These are phyloP conservation scores for Ennomos quercinarius DNA, from an alignment of 2,888 invertebrate species.

Conservation along the genomic window DNA sequence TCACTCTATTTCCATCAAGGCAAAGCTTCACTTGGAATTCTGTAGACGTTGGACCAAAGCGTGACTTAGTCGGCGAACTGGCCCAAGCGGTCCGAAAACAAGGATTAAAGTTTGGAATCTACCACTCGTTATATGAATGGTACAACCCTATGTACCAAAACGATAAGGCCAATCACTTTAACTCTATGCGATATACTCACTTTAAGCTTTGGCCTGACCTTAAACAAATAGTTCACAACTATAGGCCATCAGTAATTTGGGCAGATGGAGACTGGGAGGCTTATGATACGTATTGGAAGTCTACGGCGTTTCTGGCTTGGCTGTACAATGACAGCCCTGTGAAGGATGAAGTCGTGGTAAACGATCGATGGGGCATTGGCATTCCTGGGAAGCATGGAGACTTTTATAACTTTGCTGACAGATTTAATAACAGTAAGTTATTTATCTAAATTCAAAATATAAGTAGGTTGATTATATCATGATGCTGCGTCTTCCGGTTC, in stretches of 20 bases:
- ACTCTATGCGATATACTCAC: conserved; percentile 87
- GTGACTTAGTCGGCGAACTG: conserved; percentile 92
- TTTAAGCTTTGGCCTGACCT: conserved; percentile 92
- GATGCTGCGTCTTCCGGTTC: no score
- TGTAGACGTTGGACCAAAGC: conserved; percentile 90
- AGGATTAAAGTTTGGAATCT: conserved; percentile 91
- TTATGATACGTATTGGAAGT: conserved; percentile 92
- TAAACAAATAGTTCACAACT: conserved; percentile 89
- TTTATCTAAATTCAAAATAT: background rate
- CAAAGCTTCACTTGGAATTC: conserved; percentile 95
- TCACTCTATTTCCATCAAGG: conserved; percentile 92
- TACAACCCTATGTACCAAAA: conserved; percentile 92
- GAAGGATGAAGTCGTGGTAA: conserved; percentile 94
- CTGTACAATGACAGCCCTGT: conserved; percentile 97
- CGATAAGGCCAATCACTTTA: conserved; percentile 88
- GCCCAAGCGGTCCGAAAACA: conserved; percentile 87
- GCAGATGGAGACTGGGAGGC: conserved; percentile 98
- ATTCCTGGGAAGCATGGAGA: conserved; percentile 95
- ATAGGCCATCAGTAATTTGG: conserved; percentile 93
- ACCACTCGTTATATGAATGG: conserved; percentile 96
- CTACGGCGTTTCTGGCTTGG: conserved; percentile 95
- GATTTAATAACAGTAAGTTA: conserved; percentile 77
- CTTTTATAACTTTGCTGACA: conserved; percentile 93
- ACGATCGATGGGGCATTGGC: conserved; percentile 96
- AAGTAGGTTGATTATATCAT: no score